Percentiles rank a stretch among this genome's conserved stretches.
phyloP scores from a whole-genome alignment of 2,113 vertebrate genomes.

The Rhodinocichla rosea region DNA sequence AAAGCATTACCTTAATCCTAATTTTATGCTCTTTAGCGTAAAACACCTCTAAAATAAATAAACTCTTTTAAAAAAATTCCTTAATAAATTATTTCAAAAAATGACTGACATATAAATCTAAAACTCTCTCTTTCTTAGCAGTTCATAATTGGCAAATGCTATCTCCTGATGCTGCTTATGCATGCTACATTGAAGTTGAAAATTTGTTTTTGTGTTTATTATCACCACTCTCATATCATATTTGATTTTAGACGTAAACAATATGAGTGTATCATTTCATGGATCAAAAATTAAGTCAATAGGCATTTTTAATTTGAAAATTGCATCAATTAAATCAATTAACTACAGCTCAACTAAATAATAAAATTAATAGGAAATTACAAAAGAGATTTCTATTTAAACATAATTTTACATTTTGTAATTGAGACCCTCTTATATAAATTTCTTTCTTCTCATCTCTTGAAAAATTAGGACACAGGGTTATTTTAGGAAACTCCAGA shows the following conservation, averaged over 20 bases:
- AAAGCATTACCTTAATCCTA: background rate
- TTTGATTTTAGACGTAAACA: background rate
- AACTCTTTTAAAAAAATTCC: background rate
- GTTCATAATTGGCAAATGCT: background rate
- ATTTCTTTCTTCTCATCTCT: background rate
- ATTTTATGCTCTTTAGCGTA: background rate
- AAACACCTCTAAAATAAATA: background rate
- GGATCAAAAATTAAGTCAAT: background rate
- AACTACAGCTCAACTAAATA: background rate
- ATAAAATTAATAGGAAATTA: background rate
- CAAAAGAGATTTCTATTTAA: background rate
- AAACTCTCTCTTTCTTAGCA: background rate
- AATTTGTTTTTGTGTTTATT: background rate
- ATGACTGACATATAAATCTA: background rate
- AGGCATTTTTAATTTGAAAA: background rate
- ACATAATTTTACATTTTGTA: background rate
- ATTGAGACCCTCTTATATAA: background rate
- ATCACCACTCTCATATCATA: background rate
- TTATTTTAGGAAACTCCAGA: background rate
- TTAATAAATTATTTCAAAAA: background rate
- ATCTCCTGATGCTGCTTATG: background rate
- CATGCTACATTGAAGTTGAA: background rate
- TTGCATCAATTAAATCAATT: background rate
- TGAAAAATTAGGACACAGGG: background rate
- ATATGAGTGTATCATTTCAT: background rate